phyloP scores from a whole-genome alignment of 2,113 vertebrate species.

The Mustelus asterias region DNA sequence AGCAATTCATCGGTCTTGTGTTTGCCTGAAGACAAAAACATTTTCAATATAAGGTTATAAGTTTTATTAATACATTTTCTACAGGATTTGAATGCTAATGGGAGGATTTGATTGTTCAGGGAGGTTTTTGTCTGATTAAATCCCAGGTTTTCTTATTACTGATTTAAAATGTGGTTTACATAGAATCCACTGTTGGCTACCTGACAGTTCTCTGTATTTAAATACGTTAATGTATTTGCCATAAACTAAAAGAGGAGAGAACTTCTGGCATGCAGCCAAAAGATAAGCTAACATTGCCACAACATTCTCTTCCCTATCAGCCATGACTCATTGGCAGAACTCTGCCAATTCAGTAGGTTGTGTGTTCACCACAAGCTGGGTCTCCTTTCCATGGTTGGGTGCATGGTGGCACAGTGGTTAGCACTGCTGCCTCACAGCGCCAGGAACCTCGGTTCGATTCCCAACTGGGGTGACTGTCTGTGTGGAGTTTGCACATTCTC shows the following conservation, averaged over 20 bases:
- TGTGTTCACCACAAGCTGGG: neutral
- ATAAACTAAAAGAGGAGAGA: neutral
- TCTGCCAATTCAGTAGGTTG: neutral
- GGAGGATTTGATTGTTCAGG: neutral
- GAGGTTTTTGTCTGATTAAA: neutral
- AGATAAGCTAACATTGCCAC: neutral
- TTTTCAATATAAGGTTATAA: neutral
- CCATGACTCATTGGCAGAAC: too few relatives aligned
- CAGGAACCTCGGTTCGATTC: too few relatives aligned
- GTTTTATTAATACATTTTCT: conserved; percentile 4
- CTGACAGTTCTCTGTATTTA: neutral
- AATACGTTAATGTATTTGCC: neutral
- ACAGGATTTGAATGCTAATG: neutral
- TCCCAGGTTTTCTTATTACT: neutral
- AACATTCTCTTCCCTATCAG: neutral
- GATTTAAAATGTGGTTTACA: neutral
- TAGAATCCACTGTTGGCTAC: neutral
- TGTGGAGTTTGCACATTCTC: too few relatives aligned
- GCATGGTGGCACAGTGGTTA: too few relatives aligned
- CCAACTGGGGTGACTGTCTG: too few relatives aligned
- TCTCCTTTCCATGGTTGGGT: too few relatives aligned
- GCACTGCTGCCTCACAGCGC: too few relatives aligned
- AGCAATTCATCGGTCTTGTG: neutral
- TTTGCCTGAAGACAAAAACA: neutral
- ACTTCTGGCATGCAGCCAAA: neutral